These are phyloP conservation scores for Achlya flavicornis DNA, from an alignment of 2,888 invertebrate species.

Conservation along the genomic window DNA sequence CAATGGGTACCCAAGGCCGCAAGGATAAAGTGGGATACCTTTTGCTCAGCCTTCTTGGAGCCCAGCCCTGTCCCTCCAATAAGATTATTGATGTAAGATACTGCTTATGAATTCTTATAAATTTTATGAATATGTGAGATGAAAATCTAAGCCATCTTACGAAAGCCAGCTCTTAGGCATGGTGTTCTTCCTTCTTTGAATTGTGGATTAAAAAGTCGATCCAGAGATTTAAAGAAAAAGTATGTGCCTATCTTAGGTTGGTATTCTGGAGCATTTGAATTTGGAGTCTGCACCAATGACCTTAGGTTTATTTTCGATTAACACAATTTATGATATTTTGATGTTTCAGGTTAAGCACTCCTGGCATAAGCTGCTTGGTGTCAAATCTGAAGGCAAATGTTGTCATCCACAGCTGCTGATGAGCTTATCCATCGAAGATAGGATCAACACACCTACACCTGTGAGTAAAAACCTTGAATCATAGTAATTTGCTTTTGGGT, in stretches of 20 bases:
- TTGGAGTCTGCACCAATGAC: too few species aligned
- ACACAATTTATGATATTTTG: too few species aligned
- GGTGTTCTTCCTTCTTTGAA: too few species aligned
- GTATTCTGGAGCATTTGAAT: too few species aligned
- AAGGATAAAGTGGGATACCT: slow-evolving; percentile 88
- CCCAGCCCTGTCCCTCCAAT: slow-evolving; percentile 85
- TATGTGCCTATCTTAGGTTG: too few species aligned
- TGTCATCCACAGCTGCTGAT: slow-evolving; percentile 85
- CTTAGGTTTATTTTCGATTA: too few species aligned
- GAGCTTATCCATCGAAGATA: slow-evolving; percentile 84
- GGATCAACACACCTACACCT: slow-evolving; percentile 71
- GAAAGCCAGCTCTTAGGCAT: too few species aligned
- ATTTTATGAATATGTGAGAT: neutral
- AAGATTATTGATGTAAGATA: slow-evolving; percentile 70
- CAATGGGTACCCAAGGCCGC: slow-evolving; percentile 79
- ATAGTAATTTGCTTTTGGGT: too few species aligned
- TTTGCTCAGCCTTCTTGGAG: slow-evolving; percentile 87
- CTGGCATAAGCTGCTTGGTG: slow-evolving; percentile 86
- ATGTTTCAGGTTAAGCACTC: slow-evolving; percentile 73
- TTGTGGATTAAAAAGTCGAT: too few species aligned
- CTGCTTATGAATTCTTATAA: neutral
- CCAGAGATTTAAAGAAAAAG: too few species aligned
- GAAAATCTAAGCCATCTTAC: too few species aligned
- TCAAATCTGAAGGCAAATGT: slow-evolving; percentile 81
- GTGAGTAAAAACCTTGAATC: slow-evolving; percentile 48